Percentiles rank a stretch among this genome's conserved stretches.
Conservation (phyloP, 2,113 vertebrate species). For the Larimichthys polyactis region DNA sequence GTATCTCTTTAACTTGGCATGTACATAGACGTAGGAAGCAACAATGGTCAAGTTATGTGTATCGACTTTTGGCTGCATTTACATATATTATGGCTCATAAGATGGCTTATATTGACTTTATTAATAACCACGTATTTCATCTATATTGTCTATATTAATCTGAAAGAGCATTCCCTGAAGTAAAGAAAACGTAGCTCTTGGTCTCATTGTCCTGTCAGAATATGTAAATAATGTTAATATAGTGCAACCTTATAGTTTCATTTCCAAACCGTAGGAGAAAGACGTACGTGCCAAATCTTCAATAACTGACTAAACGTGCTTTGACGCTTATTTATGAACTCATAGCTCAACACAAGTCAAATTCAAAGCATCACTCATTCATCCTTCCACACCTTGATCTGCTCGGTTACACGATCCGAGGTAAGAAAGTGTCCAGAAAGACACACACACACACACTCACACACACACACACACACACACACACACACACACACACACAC, state of each 20-base stretch:
- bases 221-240: conserved; percentile 1
- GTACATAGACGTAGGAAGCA: background rate
- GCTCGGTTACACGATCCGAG: conserved; percentile 20
- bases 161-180: background rate
- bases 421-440: conserved; percentile 34
- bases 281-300: background rate
- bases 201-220: background rate
- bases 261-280: background rate
- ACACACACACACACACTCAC: no score
- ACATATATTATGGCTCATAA: background rate
- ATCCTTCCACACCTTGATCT: conserved; percentile 38
- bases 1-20: background rate
- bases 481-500: no score
- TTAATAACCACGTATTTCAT: background rate
- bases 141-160: background rate
- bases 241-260: background rate
- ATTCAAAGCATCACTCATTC: background rate
- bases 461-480: no score
- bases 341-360: background rate
- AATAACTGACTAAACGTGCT: no score
- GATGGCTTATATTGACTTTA: no score
- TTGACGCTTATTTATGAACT: conserved; percentile 5
- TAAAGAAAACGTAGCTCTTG: background rate
- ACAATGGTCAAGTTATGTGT: background rate
- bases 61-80: background rate